These are phyloP conservation scores for Odontocerum albicorne DNA, from an alignment of 2,888 invertebrate species.

Conservation along the genomic window DNA sequence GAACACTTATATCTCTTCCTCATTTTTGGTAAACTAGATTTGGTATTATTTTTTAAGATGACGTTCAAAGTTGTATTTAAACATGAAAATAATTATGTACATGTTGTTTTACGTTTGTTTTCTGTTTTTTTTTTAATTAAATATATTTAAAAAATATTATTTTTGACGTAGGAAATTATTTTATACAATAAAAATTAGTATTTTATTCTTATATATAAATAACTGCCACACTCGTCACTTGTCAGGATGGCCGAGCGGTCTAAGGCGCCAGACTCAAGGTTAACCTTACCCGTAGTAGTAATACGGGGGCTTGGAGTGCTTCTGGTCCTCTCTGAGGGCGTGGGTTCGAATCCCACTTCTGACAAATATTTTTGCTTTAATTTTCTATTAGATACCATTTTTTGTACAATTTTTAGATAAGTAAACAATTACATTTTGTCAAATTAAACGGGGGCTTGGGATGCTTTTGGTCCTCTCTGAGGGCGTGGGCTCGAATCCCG, in stretches of 20 bases:
- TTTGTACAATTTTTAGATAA: constrained; percentile 1
- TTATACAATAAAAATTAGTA: no score
- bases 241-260: constrained; percentile 76
- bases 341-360: constrained; percentile 84
- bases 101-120: no score
- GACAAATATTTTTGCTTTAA: constrained; percentile 55
- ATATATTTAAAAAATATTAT: no score
- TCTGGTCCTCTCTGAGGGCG: constrained; percentile 80
- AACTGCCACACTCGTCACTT: background rate
- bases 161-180: no score
- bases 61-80: no score
- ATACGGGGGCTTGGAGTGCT: constrained; percentile 46
- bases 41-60: no score
- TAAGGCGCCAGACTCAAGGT: constrained; percentile 63
- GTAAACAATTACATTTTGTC: no score
- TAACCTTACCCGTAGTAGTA: constrained; percentile 22
- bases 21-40: no score
- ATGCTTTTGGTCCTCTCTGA: constrained; percentile 73
- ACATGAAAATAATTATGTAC: no score
- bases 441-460: constrained; percentile 41
- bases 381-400: background rate
- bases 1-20: no score
- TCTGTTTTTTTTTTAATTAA: no score
- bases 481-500: constrained; percentile 84
- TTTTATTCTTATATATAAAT: no score